Evolutionary conservation across 23 tunicate genomes (phyloP).

Genomic region (Diplosoma virens): DNA sequence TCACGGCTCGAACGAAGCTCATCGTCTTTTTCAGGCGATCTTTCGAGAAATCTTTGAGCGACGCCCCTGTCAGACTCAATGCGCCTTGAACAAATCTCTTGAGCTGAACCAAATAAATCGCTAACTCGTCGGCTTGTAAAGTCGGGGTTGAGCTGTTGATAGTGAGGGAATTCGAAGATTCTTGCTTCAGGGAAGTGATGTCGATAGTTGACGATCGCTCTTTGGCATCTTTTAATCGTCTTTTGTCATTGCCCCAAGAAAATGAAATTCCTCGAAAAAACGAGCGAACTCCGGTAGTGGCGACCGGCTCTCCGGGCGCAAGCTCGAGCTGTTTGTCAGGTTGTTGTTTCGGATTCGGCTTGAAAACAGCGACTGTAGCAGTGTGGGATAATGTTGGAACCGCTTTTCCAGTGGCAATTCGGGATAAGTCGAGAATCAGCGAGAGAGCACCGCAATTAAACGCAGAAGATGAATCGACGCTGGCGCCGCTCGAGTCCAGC

Average conservation of each 20-base stretch:
- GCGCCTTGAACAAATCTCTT: constrained; percentile 32
- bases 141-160: constrained; percentile 3
- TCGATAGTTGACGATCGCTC: constrained; percentile 16
- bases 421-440: neutral
- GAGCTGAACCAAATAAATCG: constrained; percentile 21
- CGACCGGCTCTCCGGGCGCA: neutral
- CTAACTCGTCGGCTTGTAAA: constrained; percentile 28
- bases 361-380: neutral
- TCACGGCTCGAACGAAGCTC: constrained; percentile 27
- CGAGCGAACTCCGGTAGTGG: constrained; percentile 18
- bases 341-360: neutral
- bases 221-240: constrained; percentile 17
- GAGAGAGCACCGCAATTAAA: neutral
- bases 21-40: constrained; percentile 8
- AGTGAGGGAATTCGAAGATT: neutral
- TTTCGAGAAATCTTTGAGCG: constrained; percentile 18
- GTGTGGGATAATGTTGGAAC: neutral
- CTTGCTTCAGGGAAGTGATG: neutral
- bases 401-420: neutral
- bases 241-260: constrained; percentile 50
- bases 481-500: neutral
- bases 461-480: no score
- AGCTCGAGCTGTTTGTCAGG: neutral
- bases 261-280: constrained; percentile 75
- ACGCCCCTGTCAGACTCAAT: constrained; percentile 40